phyloP scores from a whole-genome alignment of 2,888 invertebrate species.

The Eulithis prunata region DNA sequence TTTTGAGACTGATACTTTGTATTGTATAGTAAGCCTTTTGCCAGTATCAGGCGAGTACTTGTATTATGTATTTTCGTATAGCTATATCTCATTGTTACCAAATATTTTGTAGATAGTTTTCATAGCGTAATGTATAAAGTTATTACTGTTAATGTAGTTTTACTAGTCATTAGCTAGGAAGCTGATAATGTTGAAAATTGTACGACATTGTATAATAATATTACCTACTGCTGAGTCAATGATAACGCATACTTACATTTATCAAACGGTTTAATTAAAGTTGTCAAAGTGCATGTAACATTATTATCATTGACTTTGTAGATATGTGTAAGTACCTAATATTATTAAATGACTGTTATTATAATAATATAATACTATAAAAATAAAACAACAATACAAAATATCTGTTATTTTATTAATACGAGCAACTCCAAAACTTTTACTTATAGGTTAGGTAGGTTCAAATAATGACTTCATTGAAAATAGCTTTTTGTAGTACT shows the following conservation, averaged over 20 bases:
- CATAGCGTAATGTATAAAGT: constrained; percentile 58
- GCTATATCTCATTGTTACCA: constrained; percentile 82
- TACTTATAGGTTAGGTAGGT: not conserved
- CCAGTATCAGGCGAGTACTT: constrained; percentile 72
- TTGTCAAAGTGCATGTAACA: constrained; percentile 21
- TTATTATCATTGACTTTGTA: constrained; percentile 49
- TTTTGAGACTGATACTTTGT: constrained; percentile 78
- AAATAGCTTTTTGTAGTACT: too few relatives aligned
- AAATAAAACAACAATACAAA: constrained; percentile 66
- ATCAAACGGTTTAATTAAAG: constrained; percentile 17
- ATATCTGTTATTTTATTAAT: constrained; percentile 45
- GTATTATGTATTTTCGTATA: constrained; percentile 78
- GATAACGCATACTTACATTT: constrained; percentile 35
- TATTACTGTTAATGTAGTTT: constrained; percentile 67
- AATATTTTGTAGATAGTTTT: constrained; percentile 79
- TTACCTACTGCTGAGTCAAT: constrained; percentile 48
- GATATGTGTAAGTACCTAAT: constrained; percentile 52
- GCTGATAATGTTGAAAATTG: constrained; percentile 64
- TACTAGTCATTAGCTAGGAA: constrained; percentile 81
- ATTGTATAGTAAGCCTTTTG: constrained; percentile 61
- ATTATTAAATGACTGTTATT: constrained; percentile 69
- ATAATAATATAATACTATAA: constrained; percentile 57
- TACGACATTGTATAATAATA: constrained; percentile 47
- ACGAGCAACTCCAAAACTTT: constrained; percentile 18
- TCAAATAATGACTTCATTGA: too few relatives aligned